Evolutionary conservation across 1,140 invertebrate genomes (phyloP), one percentile per base, ranked within the genome.

Genomic region (Pomacea maculata): DNA sequence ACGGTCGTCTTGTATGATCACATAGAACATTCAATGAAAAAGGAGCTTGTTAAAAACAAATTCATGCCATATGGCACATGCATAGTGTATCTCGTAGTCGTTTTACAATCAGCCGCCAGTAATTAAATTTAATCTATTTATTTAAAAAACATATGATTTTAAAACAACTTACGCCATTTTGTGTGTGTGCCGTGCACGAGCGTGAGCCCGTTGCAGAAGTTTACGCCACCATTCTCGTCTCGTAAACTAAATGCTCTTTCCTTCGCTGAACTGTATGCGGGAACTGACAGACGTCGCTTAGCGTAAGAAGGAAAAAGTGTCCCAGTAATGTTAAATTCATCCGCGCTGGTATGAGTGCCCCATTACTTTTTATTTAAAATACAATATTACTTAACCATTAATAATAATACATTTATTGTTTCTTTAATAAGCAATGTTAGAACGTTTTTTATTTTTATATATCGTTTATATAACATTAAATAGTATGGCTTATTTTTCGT

Each of bases 161-260:
- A 55, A 77, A 17, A 19, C 52, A 68, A 76, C 80, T 83, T 79
- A 81, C 74, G 54, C 76, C 57, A 75, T 83, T 83, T 80, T 75
- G 70, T 75, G 73, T 83, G 74, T 80, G 67, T 21, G 76, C 52
- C 21, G 82, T 80, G 76, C 82, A 83, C 63, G 67, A 83, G 45
- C 70, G 80, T 52, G 55, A 78, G 79, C 61, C 80, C 79, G 70
- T 57, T 83, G 74, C 34, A 54, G 75, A 76, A 70, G 78, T 78
- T 80, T 75, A 65, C 61, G 70, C 82, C 61, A 72, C 55, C 82
- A 71, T 73, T 25, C 57, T 71, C 79, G 74, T 15, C 29, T 29
- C 10, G 34, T 71, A 64, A 64, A 15, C 68, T 80, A 25, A 63
- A 9, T 52, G 57, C 8, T 25, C 21, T 76, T 64, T 14, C 68